phyloP scores from a whole-genome alignment of 2,888 invertebrate species.

The Euplexia lucipara region DNA sequence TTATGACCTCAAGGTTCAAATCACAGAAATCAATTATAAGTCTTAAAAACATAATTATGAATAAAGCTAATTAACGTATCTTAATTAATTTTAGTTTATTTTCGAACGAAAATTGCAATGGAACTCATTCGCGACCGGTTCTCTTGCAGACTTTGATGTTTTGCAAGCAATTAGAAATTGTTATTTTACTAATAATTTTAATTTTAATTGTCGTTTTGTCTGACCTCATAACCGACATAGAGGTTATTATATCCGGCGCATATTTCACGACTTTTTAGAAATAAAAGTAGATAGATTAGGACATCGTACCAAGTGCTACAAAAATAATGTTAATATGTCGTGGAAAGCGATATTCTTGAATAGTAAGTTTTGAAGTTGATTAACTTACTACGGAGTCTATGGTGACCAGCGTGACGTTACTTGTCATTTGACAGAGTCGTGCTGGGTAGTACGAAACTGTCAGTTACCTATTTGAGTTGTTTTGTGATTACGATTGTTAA shows the following conservation, averaged over 20 bases:
- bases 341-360: no score
- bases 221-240: conserved; percentile 54
- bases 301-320: background rate
- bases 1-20: conserved; percentile 25
- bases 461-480: no score
- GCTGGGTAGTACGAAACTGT: no score
- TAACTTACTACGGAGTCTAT: no score
- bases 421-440: no score
- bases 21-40: conserved; percentile 33
- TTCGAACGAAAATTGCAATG: conserved; percentile 52
- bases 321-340: no score
- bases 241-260: conserved; percentile 32
- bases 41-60: conserved; percentile 26
- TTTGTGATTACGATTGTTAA: no score
- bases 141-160: conserved; percentile 36
- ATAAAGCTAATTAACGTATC: conserved; percentile 43
- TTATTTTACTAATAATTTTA: conserved; percentile 42
- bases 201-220: conserved; percentile 51
- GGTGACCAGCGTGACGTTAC: no score
- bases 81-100: conserved; percentile 52
- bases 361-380: no score
- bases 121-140: conserved; percentile 49
- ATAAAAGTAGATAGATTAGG: background rate
- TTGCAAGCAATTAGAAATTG: conserved; percentile 56
- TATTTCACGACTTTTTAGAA: conserved; percentile 25